Evolutionary conservation across 2,888 invertebrate genomes (phyloP).

Genomic region (Tetrapedia diversipes): DNA sequence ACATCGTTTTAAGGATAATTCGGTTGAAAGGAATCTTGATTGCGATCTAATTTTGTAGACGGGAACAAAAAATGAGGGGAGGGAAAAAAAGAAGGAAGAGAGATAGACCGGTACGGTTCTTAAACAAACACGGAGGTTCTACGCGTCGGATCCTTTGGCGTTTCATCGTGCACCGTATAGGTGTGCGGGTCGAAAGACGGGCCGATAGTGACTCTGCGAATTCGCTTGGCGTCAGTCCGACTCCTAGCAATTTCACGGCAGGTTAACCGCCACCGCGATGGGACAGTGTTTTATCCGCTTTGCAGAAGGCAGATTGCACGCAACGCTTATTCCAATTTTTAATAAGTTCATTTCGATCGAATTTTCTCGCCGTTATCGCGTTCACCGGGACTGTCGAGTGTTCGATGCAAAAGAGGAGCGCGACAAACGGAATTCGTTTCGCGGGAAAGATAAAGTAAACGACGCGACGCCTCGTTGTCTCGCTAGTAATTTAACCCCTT

Average conservation of each 20-base stretch:
- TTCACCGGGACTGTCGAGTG: not conserved
- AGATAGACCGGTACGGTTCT: conserved; percentile 39
- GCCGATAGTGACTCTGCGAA: conserved; percentile 77
- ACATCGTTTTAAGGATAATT: conserved; percentile 47
- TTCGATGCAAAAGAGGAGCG: not conserved
- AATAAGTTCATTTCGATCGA: conserved; percentile 66
- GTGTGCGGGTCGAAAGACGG: conserved; percentile 64
- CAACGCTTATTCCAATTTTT: conserved; percentile 69
- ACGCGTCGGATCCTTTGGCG: conserved; percentile 56
- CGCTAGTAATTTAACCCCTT: too few species aligned
- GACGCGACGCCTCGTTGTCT: too few species aligned
- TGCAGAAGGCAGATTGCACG: conserved; percentile 73
- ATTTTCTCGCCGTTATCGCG: not conserved
- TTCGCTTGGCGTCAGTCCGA: conserved; percentile 77
- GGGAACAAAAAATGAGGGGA: too few species aligned
- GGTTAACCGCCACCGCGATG: conserved; percentile 79
- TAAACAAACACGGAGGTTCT: conserved; percentile 59
- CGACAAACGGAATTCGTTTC: not conserved
- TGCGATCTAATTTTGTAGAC: conserved; percentile 52
- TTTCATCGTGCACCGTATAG: conserved; percentile 36
- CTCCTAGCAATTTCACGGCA: conserved; percentile 82
- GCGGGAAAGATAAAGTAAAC: not conserved
- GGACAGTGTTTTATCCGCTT: conserved; percentile 78
- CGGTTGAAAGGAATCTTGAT: conserved; percentile 54
- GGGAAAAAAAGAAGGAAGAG: not conserved